Conservation (phyloP, 2,797 vertebrate genomes). For the Coendou prehensilis region DNA sequence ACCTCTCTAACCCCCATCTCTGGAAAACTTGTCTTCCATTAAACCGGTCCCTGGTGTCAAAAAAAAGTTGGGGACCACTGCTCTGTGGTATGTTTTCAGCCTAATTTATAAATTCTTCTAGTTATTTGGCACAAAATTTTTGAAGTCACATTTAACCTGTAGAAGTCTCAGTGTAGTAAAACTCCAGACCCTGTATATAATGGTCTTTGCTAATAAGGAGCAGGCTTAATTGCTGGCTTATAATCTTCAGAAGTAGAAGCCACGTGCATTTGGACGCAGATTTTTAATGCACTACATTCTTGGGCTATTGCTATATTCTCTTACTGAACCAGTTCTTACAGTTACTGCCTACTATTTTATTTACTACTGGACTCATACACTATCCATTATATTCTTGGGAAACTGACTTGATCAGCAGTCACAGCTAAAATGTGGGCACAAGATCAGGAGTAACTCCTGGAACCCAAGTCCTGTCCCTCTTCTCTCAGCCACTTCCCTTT, state of each 20-base stretch:
- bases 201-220: slow-evolving; percentile 77
- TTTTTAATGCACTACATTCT: background rate
- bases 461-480: background rate
- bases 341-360: background rate
- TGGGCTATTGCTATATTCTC: background rate
- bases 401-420: background rate
- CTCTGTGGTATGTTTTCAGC: background rate
- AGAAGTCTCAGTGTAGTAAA: background rate
- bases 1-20: background rate
- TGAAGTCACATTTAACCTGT: background rate
- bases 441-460: background rate
- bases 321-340: background rate
- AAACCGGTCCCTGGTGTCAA: background rate
- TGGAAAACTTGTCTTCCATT: background rate
- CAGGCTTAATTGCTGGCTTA: background rate
- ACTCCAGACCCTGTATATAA: slow-evolving; percentile 72
- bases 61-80: background rate
- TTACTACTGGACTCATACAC: background rate
- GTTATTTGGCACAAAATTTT: slow-evolving; percentile 25
- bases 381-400: background rate
- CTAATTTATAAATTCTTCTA: background rate
- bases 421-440: background rate
- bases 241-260: background rate
- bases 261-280: background rate
- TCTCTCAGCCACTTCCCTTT: background rate